Conservation (phyloP, 2,113 vertebrate species). For the Triplophysa dalaica region DNA sequence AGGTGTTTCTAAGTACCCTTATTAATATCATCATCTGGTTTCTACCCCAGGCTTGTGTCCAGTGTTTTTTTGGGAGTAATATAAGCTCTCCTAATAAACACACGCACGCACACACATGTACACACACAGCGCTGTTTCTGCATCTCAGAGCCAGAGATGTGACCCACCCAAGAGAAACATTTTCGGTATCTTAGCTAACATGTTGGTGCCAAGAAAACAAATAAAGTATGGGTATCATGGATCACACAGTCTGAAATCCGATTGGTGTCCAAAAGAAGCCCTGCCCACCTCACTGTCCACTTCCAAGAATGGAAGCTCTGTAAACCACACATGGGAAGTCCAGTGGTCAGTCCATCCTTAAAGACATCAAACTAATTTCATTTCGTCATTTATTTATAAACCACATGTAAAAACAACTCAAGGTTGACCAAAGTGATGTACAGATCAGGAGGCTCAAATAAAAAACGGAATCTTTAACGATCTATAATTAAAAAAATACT, state of each 20-base stretch:
- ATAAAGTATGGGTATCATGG: conserved; percentile 51
- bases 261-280: conserved; percentile 5
- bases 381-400: too few relatives aligned
- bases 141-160: conserved; percentile 49
- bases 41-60: conserved; percentile 50
- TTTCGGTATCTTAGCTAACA: conserved; percentile 62
- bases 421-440: too few relatives aligned
- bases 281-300: too few relatives aligned
- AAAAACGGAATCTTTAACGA: too few relatives aligned
- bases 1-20: conserved; percentile 55
- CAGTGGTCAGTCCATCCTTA: neutral
- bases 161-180: conserved; percentile 66
- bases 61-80: conserved; percentile 66
- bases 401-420: too few relatives aligned
- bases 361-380: too few relatives aligned
- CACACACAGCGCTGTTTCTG: conserved; percentile 23
- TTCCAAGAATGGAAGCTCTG: conserved; percentile 34
- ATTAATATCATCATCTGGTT: conserved; percentile 49
- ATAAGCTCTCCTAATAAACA: conserved; percentile 59
- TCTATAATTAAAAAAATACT: too few relatives aligned
- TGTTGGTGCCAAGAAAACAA: conserved; percentile 59
- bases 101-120: conserved; percentile 48
- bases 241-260: conserved; percentile 51
- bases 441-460: too few relatives aligned
- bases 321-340: neutral